These are phyloP conservation scores for Podabrus alpinus DNA, from an alignment of 2,888 invertebrate genomes.

Conservation along the genomic window DNA sequence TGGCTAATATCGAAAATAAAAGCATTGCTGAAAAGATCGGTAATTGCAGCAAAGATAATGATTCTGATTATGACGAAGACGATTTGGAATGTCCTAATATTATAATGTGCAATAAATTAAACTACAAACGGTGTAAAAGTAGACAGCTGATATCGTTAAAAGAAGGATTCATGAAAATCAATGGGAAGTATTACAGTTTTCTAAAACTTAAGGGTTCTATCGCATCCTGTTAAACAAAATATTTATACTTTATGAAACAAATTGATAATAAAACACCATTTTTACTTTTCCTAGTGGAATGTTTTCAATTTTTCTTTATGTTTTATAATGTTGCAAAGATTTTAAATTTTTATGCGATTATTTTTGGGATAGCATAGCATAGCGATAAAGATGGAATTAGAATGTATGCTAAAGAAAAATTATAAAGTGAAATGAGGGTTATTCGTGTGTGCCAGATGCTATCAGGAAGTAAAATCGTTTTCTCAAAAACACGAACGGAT, in stretches of 20 bases:
- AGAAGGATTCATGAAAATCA: neutral
- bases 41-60: no score
- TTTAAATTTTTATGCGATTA: neutral
- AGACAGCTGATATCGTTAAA: neutral
- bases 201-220: no score
- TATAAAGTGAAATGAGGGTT: neutral
- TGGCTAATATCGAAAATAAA: no score
- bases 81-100: no score
- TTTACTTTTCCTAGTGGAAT: no score
- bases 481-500: neutral
- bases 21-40: no score
- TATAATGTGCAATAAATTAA: no score
- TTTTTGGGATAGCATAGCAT: neutral
- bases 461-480: neutral
- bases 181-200: neutral
- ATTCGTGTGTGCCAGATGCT: neutral
- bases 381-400: neutral
- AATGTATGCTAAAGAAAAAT: neutral
- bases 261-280: no score
- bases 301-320: no score
- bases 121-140: neutral
- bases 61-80: no score
- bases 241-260: no score
- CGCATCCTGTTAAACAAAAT: no score
- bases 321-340: neutral